Conservation (phyloP, 2,888 invertebrate species). For the Epinotia bilunana region DNA sequence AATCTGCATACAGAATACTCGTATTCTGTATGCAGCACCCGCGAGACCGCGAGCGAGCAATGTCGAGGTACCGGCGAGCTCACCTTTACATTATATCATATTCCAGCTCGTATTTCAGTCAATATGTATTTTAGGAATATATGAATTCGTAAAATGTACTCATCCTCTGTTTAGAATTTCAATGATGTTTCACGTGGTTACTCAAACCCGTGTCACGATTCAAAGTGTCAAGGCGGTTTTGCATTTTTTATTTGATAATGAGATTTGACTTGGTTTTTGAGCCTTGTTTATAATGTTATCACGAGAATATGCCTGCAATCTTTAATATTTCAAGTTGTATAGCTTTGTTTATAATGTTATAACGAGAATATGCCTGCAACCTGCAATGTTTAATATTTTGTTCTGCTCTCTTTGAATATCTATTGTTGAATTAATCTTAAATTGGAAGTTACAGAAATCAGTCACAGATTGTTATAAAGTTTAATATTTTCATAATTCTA, state of each 20-base stretch:
- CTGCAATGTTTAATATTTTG: too few species aligned
- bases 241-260: too few species aligned
- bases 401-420: background rate
- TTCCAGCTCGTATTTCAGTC: conserved; percentile 17
- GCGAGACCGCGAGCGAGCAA: background rate
- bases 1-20: too few species aligned
- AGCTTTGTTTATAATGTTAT: too few species aligned
- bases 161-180: background rate
- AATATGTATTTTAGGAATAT: conserved; percentile 8
- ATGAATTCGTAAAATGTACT: background rate
- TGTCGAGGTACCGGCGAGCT: background rate
- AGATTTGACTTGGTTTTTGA: too few species aligned
- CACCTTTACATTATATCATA: conserved; percentile 4
- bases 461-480: background rate
- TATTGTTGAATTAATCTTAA: background rate
- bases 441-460: background rate
- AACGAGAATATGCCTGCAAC: too few species aligned
- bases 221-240: too few species aligned
- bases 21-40: too few species aligned
- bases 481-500: background rate
- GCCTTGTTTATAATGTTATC: too few species aligned
- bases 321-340: too few species aligned
- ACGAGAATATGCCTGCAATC: too few species aligned
- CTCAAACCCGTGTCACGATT: background rate
- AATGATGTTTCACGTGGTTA: background rate